Percentiles rank a stretch among this genome's conserved stretches.
Conservation (phyloP, 2,113 vertebrate species). For the Pteronura brasiliensis region DNA sequence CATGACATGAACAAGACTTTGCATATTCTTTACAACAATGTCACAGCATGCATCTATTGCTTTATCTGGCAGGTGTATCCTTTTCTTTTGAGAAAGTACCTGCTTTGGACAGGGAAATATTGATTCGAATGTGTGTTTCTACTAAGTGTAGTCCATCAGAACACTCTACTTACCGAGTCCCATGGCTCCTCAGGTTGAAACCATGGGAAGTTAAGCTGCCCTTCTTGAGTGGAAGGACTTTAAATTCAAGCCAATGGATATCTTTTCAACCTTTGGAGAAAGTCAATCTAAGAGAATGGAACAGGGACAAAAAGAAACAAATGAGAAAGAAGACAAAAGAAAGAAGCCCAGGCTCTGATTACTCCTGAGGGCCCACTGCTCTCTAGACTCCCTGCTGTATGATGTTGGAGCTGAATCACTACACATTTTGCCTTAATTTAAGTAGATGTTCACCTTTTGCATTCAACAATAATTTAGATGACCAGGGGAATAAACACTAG, state of each 20-base stretch:
- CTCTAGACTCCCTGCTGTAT: neutral
- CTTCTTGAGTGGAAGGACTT: neutral
- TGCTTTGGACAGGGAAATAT: neutral
- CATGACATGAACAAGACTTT: neutral
- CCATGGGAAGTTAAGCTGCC: neutral
- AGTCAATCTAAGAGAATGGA: neutral
- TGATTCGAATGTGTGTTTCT: neutral
- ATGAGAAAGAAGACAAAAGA: neutral
- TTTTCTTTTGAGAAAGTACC: neutral
- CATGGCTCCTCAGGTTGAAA: neutral
- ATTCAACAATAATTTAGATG: neutral
- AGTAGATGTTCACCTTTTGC: neutral
- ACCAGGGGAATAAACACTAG: neutral
- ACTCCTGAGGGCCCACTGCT: neutral
- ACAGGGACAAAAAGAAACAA: neutral
- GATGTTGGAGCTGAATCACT: neutral
- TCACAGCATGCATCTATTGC: no score
- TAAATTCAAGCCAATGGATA: neutral
- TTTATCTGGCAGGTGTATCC: neutral
- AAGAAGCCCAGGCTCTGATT: neutral
- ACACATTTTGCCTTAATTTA: neutral
- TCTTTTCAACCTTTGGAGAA: neutral
- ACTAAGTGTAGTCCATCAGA: neutral
- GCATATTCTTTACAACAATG: neutral
- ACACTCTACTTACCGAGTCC: no score